Evolutionary conservation across 2,113 vertebrate species (phyloP).

Genomic region (Canis aureus): DNA sequence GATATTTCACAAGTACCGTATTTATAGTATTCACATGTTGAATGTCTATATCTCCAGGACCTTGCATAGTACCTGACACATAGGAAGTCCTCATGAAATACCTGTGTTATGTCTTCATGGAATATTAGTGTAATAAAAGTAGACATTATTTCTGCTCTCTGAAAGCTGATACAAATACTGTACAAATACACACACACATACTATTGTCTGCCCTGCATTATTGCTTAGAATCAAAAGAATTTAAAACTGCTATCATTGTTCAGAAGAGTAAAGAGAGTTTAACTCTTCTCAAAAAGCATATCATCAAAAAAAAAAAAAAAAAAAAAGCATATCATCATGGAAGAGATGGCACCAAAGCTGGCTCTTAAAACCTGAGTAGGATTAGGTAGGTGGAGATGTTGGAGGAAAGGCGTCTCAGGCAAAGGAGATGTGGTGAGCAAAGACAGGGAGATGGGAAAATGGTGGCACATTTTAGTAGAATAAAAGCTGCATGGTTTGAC

Average conservation of each 20-base stretch:
- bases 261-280: not conserved
- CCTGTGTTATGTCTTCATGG: not conserved
- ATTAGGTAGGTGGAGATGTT: not conserved
- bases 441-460: not conserved
- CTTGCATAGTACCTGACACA: not conserved
- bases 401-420: not conserved
- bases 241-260: not conserved
- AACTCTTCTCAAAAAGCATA: not conserved
- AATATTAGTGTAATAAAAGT: not conserved
- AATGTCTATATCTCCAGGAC: not conserved
- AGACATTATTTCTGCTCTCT: not conserved
- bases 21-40: not conserved
- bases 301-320: too few species aligned
- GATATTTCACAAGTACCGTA: not conserved
- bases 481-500: not conserved
- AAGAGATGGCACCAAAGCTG: not conserved
- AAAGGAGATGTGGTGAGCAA: not conserved
- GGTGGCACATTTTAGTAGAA: not conserved
- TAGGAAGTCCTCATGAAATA: slow-evolving; percentile 10
- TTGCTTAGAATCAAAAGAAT: not conserved
- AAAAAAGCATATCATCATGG: not conserved
- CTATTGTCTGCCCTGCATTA: not conserved
- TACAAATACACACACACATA: not conserved
- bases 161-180: not conserved
- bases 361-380: not conserved